Evolutionary conservation across 2,113 vertebrate genomes (phyloP).

Genomic region (Neoarius graeffei): DNA sequence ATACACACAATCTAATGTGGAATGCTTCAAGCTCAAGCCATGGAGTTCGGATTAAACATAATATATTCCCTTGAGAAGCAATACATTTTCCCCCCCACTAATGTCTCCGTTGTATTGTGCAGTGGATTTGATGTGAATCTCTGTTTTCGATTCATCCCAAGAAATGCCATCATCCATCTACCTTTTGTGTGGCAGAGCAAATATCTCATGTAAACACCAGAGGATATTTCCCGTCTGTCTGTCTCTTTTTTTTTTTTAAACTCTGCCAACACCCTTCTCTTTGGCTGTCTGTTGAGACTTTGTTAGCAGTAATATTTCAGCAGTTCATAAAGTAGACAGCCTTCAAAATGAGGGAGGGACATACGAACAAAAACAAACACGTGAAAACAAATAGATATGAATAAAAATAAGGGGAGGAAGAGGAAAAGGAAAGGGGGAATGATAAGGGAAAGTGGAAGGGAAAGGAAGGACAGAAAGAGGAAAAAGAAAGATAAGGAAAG

Average conservation of each 20-base stretch:
- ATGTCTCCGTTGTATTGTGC: background rate
- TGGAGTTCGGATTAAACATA: background rate
- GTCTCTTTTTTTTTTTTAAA: background rate
- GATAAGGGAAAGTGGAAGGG: background rate
- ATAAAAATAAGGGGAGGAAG: background rate
- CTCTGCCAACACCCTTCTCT: background rate
- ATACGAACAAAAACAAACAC: background rate
- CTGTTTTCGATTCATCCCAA: conserved; percentile 18
- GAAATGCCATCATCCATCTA: conserved; percentile 14
- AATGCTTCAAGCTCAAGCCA: background rate
- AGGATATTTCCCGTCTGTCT: conserved; percentile 4
- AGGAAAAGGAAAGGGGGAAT: background rate
- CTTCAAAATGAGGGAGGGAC: background rate
- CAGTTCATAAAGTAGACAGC: background rate
- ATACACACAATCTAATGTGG: background rate
- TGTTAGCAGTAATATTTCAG: background rate
- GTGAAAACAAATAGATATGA: background rate
- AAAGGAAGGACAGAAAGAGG: background rate
- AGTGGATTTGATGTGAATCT: conserved; percentile 17
- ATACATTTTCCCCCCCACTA: background rate
- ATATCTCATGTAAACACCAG: conserved; percentile 36
- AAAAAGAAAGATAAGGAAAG: background rate
- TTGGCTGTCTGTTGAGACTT: background rate
- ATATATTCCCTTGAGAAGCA: background rate
- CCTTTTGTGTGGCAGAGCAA: conserved; percentile 33